Evolutionary conservation across 2,113 vertebrate species (phyloP).

Genomic region (Pomatorhinus ruficollis): DNA sequence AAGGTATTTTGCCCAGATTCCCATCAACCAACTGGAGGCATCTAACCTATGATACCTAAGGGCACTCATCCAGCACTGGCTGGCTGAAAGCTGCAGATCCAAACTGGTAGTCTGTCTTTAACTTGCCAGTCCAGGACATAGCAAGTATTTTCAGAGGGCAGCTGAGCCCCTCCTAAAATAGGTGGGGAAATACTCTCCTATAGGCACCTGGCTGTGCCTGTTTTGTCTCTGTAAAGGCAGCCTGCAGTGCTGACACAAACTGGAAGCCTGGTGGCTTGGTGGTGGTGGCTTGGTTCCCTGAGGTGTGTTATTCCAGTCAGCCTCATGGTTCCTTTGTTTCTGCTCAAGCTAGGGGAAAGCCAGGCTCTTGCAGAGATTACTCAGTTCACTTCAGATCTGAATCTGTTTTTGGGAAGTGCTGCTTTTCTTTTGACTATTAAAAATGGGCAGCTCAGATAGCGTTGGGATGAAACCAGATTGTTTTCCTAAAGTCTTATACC

Average conservation of each 20-base stretch:
- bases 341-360: background rate
- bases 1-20: background rate
- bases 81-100: background rate
- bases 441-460: background rate
- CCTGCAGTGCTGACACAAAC: background rate
- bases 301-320: background rate
- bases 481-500: background rate
- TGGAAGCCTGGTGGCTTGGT: background rate
- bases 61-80: background rate
- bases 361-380: background rate
- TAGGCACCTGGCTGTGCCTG: background rate
- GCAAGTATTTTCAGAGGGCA: background rate
- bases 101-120: background rate
- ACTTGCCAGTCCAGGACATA: background rate
- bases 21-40: background rate
- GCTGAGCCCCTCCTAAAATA: background rate
- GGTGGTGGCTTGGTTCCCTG: background rate
- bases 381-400: fast-evolving
- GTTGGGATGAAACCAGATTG: background rate
- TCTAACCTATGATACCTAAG: background rate
- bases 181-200: background rate
- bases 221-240: background rate
- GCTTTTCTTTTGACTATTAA: background rate
- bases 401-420: background rate
- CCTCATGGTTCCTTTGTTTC: background rate